Conservation (phyloP, 1,140 invertebrate genomes). For the Prorops nasuta region DNA sequence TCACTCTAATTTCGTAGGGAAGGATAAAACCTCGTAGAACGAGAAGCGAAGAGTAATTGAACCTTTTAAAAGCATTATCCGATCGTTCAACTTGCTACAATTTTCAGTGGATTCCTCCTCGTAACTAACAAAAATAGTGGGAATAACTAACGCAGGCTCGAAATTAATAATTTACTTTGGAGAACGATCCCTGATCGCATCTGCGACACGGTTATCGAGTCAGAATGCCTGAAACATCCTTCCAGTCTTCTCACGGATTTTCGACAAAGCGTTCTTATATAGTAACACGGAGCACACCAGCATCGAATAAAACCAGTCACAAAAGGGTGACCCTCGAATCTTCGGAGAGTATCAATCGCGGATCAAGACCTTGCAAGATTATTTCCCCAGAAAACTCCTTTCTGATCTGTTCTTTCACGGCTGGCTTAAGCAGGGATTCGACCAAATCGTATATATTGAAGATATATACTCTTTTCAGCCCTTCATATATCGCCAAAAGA, state of each 20-base stretch:
- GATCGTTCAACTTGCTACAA: no score
- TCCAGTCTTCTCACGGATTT: conserved; percentile 21
- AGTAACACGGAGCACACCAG: conserved; percentile 1
- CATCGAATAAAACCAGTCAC: conserved; percentile 23
- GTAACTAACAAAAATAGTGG: no score
- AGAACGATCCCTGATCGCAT: no score
- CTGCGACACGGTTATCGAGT: no score
- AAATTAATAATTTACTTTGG: no score
- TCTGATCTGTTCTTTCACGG: conserved; percentile 41
- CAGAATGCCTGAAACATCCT: no score
- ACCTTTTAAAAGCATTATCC: no score
- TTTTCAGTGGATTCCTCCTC: no score
- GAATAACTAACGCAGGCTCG: no score
- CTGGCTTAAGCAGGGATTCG: conserved; percentile 32
- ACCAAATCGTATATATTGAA: conserved; percentile 32
- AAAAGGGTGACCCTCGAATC: conserved; percentile 32
- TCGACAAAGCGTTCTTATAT: conserved; percentile 11
- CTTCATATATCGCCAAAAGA: conserved; percentile 12
- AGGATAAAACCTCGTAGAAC: no score
- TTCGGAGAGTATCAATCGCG: conserved; percentile 36
- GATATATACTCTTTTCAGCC: conserved; percentile 16
- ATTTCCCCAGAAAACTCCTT: conserved; percentile 37
- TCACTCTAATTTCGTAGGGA: no score
- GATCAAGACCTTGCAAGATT: conserved; percentile 39
- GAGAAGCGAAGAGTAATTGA: no score